phyloP scores from a whole-genome alignment of 1,140 invertebrate genomes.

The Pemphigus obesinymphae region DNA sequence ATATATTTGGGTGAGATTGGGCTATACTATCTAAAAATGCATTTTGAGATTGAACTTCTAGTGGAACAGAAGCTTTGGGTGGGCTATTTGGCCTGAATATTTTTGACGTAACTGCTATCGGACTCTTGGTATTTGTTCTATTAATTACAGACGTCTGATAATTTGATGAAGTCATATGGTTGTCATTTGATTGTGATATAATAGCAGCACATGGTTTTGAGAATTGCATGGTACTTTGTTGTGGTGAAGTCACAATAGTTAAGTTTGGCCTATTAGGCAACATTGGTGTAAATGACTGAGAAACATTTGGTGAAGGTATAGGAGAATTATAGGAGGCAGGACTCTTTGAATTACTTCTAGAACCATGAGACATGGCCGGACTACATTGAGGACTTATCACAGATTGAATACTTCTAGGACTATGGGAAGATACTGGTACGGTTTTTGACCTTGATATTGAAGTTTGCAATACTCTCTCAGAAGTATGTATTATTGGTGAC shows the following conservation, averaged over 20 bases:
- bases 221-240: conserved; percentile 16
- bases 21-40: conserved; percentile 48
- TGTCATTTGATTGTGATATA: conserved; percentile 40
- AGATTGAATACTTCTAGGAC: conserved; percentile 41
- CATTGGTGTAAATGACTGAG: conserved; percentile 29
- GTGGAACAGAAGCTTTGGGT: conserved; percentile 14
- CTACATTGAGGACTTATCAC: conserved; percentile 43
- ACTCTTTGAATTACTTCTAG: conserved; percentile 41
- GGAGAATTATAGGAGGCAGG: conserved; percentile 41
- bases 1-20: conserved; percentile 47
- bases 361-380: conserved; percentile 42
- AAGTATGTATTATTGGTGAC: conserved; percentile 26
- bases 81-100: conserved; percentile 32
- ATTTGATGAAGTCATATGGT: conserved; percentile 9
- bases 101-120: conserved; percentile 9
- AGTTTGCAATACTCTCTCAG: conserved; percentile 33
- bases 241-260: conserved; percentile 46
- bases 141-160: conserved; percentile 28
- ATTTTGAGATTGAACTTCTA: conserved; percentile 44
- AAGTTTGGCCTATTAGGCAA: conserved; percentile 47
- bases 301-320: conserved; percentile 29
- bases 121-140: conserved; percentile 11
- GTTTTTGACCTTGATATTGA: conserved; percentile 39
- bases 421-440: conserved; percentile 30
- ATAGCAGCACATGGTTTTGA: conserved; percentile 40